Evolutionary conservation across 2,888 invertebrate genomes (phyloP), one percentile per base, ranked within the genome.

Genomic region (Mythimna vitellina): DNA sequence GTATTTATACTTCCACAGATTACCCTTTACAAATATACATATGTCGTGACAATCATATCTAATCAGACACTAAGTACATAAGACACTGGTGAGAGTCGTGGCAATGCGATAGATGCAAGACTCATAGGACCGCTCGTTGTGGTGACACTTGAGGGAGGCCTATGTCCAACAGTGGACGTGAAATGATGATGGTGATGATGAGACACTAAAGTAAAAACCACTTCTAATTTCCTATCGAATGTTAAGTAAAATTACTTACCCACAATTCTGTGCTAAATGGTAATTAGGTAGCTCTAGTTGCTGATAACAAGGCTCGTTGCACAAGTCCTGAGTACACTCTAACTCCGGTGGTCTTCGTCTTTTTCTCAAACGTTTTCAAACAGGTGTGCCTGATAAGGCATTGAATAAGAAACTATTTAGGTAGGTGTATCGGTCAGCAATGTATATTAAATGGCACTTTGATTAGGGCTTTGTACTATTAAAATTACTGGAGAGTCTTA

Each of bases 381-480:
- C 76, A 73, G 79, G 65, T 72, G 79, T 14, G 25, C 8, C 42
- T 51, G 76, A 76, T 76, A 76, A 76, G 73, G 29, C 61, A 10
- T 56, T 53, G 65, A 62, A 79, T 73, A 79, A 65, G 51, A 53
- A 78, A 61, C 56, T 10, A 72, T 70, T 42, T 58, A 51, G 5
- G 65, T 72, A 56, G 22, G 29, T 71, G 68, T 62, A 46, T 38
- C 57, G 58, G 22, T 49, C 25, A 14, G 12, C 29, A 5, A 32
- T n/a, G 4, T 12, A n/a, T 46, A 76, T 54, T 76, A 32, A 54
- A 76, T 54, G 8, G 54, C 5, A 12, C 5, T 14, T 7, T 49
- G 12, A 29, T 76, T 32, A 49, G 25, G 7, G 12, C 12, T 35
- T 8, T 25, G 38, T 58, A 22, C 22, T 29, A 9, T 51, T 12